Evolutionary conservation across 2,113 vertebrate genomes (phyloP).

Genomic region (Neomonachus schauinslandi): DNA sequence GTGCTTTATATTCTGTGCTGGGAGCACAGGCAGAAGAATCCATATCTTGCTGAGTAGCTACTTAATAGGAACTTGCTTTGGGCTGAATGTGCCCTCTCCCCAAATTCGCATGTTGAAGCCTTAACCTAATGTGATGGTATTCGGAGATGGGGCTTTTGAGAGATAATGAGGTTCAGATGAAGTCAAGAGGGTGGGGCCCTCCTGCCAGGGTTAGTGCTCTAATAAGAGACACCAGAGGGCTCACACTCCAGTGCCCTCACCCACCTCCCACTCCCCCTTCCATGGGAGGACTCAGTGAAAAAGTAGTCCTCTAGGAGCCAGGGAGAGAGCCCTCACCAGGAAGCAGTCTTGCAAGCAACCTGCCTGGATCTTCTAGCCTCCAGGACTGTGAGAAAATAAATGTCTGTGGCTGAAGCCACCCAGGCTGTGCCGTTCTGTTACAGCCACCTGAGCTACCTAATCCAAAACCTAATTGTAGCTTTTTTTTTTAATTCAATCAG

Average conservation of each 20-base stretch:
- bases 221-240: background rate
- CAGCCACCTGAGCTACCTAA: background rate
- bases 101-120: background rate
- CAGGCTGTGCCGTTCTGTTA: background rate
- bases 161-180: background rate
- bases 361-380: background rate
- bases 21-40: background rate
- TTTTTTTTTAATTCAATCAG: background rate
- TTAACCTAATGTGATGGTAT: background rate
- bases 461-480: background rate
- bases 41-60: background rate
- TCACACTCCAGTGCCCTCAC: fast-evolving
- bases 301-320: background rate
- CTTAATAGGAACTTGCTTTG: background rate
- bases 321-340: background rate
- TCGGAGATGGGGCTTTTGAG: background rate
- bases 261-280: too few relatives aligned
- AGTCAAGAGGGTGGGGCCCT: background rate
- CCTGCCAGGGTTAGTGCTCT: background rate
- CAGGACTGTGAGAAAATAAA: background rate
- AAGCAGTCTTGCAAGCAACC: background rate
- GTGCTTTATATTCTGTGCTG: background rate
- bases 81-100: background rate
- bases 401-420: background rate
- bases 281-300: too few relatives aligned